Percentiles rank a stretch among this genome's conserved stretches.
Evolutionary conservation across 2,797 vertebrate genomes (phyloP).

Genomic region (Mormyrops boulengeri): DNA sequence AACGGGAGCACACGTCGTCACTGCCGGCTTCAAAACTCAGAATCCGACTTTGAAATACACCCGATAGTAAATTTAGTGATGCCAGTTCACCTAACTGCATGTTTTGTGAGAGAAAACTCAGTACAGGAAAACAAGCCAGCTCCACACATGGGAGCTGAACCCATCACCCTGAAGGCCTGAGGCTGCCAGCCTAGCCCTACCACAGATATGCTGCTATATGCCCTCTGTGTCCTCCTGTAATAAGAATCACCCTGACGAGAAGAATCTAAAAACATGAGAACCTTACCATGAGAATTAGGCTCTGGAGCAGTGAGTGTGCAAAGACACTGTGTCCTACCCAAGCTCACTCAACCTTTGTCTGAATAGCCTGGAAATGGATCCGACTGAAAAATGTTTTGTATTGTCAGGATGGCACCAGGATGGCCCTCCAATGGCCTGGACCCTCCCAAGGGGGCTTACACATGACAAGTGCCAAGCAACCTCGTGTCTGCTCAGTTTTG

Average conservation of each 20-base stretch:
- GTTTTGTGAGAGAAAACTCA: not conserved
- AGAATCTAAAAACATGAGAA: not conserved
- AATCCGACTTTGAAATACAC: not conserved
- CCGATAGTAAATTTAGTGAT: not conserved
- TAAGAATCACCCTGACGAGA: not conserved
- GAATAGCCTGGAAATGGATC: not conserved
- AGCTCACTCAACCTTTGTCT: not conserved
- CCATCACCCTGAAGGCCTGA: not conserved
- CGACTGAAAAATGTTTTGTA: not conserved
- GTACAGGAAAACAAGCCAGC: not conserved
- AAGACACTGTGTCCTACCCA: not conserved
- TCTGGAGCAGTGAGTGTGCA: not conserved
- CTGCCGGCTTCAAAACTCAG: no score
- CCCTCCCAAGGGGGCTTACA: not conserved
- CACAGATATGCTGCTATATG: not conserved
- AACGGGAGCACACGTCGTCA: no score
- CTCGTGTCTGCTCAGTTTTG: not conserved
- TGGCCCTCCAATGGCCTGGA: not conserved
- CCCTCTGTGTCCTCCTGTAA: not conserved
- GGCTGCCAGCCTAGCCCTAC: not conserved
- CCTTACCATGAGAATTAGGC: not conserved
- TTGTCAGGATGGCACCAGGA: not conserved
- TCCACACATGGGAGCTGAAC: not conserved
- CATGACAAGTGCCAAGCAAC: not conserved
- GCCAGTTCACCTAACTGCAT: not conserved